These are phyloP conservation scores for Xenus cinereus DNA, from an alignment of 2,113 vertebrate species.

Conservation along the genomic window DNA sequence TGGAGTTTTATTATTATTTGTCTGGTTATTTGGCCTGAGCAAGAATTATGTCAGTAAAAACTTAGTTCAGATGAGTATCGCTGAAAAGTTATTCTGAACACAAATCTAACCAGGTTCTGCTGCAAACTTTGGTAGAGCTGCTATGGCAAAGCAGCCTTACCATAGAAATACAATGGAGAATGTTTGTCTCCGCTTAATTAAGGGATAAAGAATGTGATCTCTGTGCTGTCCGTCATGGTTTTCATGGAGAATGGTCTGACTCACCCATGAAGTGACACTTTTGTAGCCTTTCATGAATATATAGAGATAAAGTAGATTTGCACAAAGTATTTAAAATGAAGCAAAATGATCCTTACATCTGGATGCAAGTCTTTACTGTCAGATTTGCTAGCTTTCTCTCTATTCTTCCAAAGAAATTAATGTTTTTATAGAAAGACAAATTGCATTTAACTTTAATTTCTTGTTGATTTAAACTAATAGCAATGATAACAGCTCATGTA, in stretches of 20 bases:
- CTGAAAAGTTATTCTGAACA: background rate
- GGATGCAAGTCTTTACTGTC: background rate
- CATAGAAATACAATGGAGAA: background rate
- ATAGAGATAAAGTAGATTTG: background rate
- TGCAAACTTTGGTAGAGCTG: background rate
- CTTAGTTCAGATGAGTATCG: background rate
- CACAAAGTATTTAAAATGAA: background rate
- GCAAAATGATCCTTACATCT: background rate
- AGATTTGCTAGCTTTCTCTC: background rate
- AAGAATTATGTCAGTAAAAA: background rate
- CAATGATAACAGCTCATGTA: background rate
- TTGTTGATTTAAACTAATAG: conserved; percentile 23
- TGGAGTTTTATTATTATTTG: background rate
- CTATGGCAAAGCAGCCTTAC: background rate
- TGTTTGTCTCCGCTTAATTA: background rate
- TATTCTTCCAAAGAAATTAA: background rate
- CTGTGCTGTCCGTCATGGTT: background rate
- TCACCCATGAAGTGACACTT: background rate
- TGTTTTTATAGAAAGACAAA: conserved; percentile 7
- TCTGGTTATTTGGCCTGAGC: background rate
- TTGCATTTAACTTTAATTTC: conserved; percentile 17
- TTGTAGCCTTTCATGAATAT: background rate
- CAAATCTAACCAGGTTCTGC: background rate
- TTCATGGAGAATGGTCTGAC: background rate
- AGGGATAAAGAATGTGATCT: background rate